Evolutionary conservation across 53 echinoderm and acorn worm genomes (phyloP).

Genomic region (Hippasteria phrygiana): DNA sequence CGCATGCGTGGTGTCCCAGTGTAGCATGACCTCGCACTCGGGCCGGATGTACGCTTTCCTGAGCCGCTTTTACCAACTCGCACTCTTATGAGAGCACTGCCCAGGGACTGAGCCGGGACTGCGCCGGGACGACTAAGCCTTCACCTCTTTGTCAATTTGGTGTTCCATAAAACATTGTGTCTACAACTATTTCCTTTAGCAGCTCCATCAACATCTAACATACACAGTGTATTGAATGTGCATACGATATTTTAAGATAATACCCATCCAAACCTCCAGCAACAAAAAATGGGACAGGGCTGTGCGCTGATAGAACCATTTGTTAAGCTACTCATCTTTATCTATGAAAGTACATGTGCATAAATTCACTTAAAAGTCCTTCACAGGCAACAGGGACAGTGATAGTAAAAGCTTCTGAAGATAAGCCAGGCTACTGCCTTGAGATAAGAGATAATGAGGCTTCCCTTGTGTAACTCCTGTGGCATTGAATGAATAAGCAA

Average conservation of each 20-base stretch:
- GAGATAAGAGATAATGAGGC: constrained; percentile 24
- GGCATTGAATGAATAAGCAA: background rate
- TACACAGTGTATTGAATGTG: background rate
- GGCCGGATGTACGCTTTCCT: too few species aligned
- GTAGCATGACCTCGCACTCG: too few species aligned
- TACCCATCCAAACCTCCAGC: background rate
- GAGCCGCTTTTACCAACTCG: too few species aligned
- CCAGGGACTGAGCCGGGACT: too few species aligned
- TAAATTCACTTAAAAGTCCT: constrained; percentile 34
- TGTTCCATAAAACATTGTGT: too few species aligned
- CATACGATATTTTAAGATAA: background rate
- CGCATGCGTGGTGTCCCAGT: too few species aligned
- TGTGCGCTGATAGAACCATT: background rate
- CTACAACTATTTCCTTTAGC: too few species aligned
- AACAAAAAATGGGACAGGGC: constrained; percentile 1
- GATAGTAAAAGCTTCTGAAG: constrained; percentile 36
- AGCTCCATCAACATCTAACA: too few species aligned
- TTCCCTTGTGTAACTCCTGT: background rate
- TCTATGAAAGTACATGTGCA: constrained; percentile 44
- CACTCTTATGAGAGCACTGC: too few species aligned
- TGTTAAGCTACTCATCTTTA: constrained; percentile 40
- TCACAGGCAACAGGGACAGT: background rate
- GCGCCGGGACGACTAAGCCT: too few species aligned
- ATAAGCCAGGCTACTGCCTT: constrained; percentile 42
- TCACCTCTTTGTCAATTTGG: too few species aligned